phyloP scores from a whole-genome alignment of 2,888 invertebrate genomes.

The Hecatera dysodea region DNA sequence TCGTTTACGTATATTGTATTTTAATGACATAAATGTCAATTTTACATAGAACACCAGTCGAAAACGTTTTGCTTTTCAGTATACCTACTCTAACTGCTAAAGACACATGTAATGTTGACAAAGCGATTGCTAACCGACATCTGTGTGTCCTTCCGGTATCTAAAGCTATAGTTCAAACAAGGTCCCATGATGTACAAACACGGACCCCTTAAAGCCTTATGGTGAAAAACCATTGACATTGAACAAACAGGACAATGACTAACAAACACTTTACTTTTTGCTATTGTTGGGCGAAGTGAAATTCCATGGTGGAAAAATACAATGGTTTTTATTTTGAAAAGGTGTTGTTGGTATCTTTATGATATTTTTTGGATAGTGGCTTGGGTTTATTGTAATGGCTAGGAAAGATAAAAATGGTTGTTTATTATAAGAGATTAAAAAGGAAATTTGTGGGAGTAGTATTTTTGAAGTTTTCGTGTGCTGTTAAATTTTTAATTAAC shows the following conservation, averaged over 20 bases:
- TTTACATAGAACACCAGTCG: background rate
- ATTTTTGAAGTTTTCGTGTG: background rate
- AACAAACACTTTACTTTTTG: constrained; percentile 37
- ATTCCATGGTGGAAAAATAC: background rate
- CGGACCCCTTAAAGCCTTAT: background rate
- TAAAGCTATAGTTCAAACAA: constrained; percentile 27
- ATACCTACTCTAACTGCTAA: background rate
- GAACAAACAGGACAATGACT: constrained; percentile 35
- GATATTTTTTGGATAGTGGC: background rate
- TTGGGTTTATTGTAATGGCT: background rate
- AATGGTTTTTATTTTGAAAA: too few species aligned
- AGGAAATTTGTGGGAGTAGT: background rate
- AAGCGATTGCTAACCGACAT: constrained; percentile 9
- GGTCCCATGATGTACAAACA: constrained; percentile 28
- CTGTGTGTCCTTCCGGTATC: constrained; percentile 13
- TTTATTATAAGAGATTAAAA: background rate
- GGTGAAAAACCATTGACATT: constrained; percentile 33
- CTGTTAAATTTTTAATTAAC: background rate
- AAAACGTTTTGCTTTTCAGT: too few species aligned
- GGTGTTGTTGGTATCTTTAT: too few species aligned
- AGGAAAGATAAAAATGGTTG: background rate
- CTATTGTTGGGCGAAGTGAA: constrained; percentile 11
- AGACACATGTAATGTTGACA: constrained; percentile 1
- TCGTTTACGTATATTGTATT: too few species aligned
- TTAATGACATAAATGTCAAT: too few species aligned